phyloP scores from a whole-genome alignment of 2,888 invertebrate genomes.

The Habrosyne pyritoides region DNA sequence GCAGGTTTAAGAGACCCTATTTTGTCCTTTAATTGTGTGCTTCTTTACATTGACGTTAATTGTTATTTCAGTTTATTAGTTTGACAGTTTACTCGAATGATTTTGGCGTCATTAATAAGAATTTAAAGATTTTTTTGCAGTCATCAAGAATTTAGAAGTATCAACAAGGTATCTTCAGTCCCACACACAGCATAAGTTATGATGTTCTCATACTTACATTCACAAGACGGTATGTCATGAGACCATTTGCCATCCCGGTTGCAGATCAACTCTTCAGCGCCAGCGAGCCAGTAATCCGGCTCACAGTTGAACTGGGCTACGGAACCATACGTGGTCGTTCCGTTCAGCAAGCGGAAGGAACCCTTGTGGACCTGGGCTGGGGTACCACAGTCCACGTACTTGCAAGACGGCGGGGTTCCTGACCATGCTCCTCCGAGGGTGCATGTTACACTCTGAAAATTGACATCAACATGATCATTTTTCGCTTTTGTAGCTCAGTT shows the following conservation, averaged over 20 bases:
- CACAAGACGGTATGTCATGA: constrained; percentile 92
- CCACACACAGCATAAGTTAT: no score
- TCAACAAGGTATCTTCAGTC: no score
- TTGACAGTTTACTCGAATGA: no score
- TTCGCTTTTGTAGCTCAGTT: no score
- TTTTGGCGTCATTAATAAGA: no score
- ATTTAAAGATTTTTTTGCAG: no score
- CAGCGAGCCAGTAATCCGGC: constrained; percentile 92
- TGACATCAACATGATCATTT: constrained; percentile 11
- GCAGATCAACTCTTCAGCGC: constrained; percentile 88
- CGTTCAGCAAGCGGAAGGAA: constrained; percentile 87
- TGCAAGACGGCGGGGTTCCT: constrained; percentile 90
- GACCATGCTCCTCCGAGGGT: constrained; percentile 94
- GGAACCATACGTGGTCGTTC: constrained; percentile 92
- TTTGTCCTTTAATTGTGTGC: no score
- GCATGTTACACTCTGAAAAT: constrained; percentile 88
- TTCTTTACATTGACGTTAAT: no score
- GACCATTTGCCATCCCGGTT: constrained; percentile 95
- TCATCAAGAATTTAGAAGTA: no score
- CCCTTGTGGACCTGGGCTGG: constrained; percentile 92
- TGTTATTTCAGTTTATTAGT: no score
- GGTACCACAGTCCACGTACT: constrained; percentile 93
- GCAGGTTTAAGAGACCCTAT: no score
- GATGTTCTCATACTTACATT: constrained; percentile 82
- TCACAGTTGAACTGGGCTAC: constrained; percentile 91